These are phyloP conservation scores for Strigamia maritima DNA, from an alignment of 2,888 invertebrate genomes.

Conservation along the genomic window DNA sequence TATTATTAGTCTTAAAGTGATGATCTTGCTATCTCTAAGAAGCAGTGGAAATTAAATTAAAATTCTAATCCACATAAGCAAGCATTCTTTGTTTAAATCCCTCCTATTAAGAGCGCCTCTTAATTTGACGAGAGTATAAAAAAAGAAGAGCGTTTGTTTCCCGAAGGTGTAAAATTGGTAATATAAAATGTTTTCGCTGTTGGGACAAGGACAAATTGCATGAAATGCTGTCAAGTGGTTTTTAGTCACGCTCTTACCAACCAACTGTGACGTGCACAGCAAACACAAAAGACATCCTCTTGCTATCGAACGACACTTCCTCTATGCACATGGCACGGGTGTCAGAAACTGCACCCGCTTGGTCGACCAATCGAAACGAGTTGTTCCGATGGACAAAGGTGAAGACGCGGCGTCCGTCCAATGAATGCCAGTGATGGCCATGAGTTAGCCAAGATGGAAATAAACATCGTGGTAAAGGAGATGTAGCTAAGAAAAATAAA, in stretches of 20 bases:
- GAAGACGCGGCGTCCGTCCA: slow-evolving; percentile 69
- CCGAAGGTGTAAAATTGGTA: background rate
- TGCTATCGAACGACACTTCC: slow-evolving; percentile 8
- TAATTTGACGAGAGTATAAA: no score
- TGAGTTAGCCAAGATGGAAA: slow-evolving; percentile 77
- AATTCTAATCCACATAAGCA: no score
- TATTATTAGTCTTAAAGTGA: no score
- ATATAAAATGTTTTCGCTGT: background rate
- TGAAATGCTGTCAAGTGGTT: background rate
- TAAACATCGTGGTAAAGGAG: slow-evolving; percentile 70
- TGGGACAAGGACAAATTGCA: background rate
- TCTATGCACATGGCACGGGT: slow-evolving; percentile 40
- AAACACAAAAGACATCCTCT: slow-evolving; percentile 57
- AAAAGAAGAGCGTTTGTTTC: background rate
- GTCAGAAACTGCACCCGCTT: slow-evolving; percentile 35
- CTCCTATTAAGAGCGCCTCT: no score
- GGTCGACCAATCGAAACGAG: slow-evolving; percentile 36
- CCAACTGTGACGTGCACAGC: slow-evolving; percentile 71
- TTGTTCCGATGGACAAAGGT: slow-evolving; percentile 56
- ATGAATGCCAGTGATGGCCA: slow-evolving; percentile 71
- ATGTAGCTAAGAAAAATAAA: slow-evolving; percentile 60
- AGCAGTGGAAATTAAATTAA: no score
- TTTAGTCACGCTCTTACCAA: slow-evolving; percentile 59
- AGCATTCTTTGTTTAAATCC: no score
- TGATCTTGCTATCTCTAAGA: no score